Conservation (phyloP, 1,140 invertebrate genomes). For the Conus betulinus region DNA sequence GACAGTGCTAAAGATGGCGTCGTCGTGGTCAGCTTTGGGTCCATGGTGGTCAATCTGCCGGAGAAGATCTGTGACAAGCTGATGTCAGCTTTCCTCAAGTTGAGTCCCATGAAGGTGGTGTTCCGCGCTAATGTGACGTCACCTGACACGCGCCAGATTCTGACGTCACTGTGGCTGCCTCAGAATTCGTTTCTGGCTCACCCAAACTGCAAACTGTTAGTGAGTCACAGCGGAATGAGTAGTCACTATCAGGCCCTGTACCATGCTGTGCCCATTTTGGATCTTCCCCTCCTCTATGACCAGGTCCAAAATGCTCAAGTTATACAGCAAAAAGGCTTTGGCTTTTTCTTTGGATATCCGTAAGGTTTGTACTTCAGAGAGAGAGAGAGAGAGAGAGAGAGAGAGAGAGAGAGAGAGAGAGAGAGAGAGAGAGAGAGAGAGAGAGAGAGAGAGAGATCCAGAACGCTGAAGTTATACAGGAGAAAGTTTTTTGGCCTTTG, state of each 20-base stretch:
- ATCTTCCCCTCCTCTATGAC: slow-evolving; percentile 84
- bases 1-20: slow-evolving; percentile 46
- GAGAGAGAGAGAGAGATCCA: too few relatives aligned
- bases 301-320: slow-evolving; percentile 77
- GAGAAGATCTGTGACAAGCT: slow-evolving; percentile 33
- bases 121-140: slow-evolving; percentile 34
- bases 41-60: slow-evolving; percentile 35
- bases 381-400: too few relatives aligned
- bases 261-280: slow-evolving; percentile 74
- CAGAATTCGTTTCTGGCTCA: slow-evolving; percentile 77
- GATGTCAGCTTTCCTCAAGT: slow-evolving; percentile 35
- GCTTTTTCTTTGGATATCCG: slow-evolving; percentile 18
- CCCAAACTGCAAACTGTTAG: slow-evolving; percentile 71
- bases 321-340: slow-evolving; percentile 44
- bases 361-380: too few relatives aligned
- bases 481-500: too few relatives aligned
- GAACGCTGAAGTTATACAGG: too few relatives aligned
- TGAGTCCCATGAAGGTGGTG: slow-evolving; percentile 38
- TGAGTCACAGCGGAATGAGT: slow-evolving; percentile 59
- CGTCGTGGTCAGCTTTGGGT: slow-evolving; percentile 54
- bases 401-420: too few relatives aligned
- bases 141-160: slow-evolving; percentile 37
- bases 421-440: too few relatives aligned
- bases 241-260: slow-evolving; percentile 71
- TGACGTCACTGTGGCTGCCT: slow-evolving; percentile 55